Evolutionary conservation across 2,113 vertebrate species (phyloP), one percentile per base, ranked within the genome.

Genomic region (Pogona vitticeps): DNA sequence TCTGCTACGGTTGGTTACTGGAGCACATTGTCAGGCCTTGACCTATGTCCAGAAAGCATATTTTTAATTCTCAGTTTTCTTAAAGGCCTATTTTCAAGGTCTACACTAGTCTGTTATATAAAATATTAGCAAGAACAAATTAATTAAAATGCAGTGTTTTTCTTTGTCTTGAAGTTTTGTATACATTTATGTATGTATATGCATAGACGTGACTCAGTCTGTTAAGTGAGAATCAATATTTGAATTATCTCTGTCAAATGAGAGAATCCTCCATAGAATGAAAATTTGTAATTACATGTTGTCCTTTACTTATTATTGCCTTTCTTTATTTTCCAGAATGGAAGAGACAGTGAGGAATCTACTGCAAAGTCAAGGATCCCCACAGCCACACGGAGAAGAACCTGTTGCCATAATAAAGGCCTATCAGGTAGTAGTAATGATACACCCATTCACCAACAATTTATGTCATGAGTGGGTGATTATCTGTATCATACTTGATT

Each of bases 331-430:
- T 80, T 90, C 88, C 93, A 99, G 98, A 96, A 98, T 98, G 98
- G 98, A 99, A 96, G 98, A 98, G 94, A 98, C 98, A 31, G 97
- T 98, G 91, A 96, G 97, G 92, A 97, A 97, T 90, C 95, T 98
- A 91, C 95, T 98, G 83, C 97, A 98, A 95, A 97, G 91, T 92
- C 98, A 97, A 95, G 97, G 96, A 85, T 91, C 96, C 84, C 86
- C 96, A 93, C 97, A 97, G 84, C 97, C 97, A 93, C 96, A 96
- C 3, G 96, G 96, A 84, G 96, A 97, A 96, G 97, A 97, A 91
- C 96, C 96, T 67, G 95, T 97, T 93, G 97, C 95, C 93, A 96
- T 97, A 95, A 96, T 97, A 95, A 97, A 97, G 94, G 95, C 95
- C 85, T 97, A 97, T 91, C 97, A 98, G 97, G 97, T 98, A 97